A percentile compares a stretch with the other conserved stretches of the same genome.
Conservation (phyloP, 2,797 vertebrate genomes). For the Acipenser oxyrinchus region DNA sequence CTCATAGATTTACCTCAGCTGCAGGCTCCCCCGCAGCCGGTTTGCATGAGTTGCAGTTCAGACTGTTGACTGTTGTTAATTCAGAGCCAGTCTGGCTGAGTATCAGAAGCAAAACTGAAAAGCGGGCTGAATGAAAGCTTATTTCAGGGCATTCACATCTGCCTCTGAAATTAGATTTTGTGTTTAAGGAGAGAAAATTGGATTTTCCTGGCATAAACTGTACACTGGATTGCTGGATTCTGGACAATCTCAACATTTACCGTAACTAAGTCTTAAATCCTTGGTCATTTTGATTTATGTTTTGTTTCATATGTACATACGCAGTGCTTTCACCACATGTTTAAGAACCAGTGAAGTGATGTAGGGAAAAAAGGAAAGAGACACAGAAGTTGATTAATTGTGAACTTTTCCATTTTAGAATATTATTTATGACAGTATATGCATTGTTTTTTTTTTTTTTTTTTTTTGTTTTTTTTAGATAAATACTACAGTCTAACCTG, state of each 20-base stretch:
- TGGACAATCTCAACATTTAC: neutral
- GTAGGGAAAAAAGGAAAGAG: too few relatives aligned
- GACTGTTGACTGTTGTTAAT: too few relatives aligned
- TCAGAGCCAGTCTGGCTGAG: neutral
- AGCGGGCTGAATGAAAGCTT: slow-evolving; percentile 2
- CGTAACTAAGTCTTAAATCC: neutral
- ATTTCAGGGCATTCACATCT: slow-evolving; percentile 2
- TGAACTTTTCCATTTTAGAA: too few relatives aligned
- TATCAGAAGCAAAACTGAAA: neutral
- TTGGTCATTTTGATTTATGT: neutral
- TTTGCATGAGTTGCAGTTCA: too few relatives aligned
- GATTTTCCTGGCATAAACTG: neutral
- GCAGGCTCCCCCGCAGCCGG: too few relatives aligned
- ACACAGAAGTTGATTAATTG: too few relatives aligned
- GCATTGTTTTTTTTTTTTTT: too few relatives aligned
- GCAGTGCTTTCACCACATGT: neutral
- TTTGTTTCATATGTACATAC: neutral
- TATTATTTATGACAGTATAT: too few relatives aligned
- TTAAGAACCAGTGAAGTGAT: too few relatives aligned
- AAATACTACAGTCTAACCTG: too few relatives aligned
- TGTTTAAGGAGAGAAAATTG: slow-evolving; percentile 1
- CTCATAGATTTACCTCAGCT: too few relatives aligned
- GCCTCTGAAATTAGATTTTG: slow-evolving; percentile 3
- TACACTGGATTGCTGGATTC: neutral
- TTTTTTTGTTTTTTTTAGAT: too few relatives aligned